Percentiles rank a stretch among this genome's conserved stretches.
Conservation (phyloP, 2,888 invertebrate species). For the Agriopis leucophaearia region DNA sequence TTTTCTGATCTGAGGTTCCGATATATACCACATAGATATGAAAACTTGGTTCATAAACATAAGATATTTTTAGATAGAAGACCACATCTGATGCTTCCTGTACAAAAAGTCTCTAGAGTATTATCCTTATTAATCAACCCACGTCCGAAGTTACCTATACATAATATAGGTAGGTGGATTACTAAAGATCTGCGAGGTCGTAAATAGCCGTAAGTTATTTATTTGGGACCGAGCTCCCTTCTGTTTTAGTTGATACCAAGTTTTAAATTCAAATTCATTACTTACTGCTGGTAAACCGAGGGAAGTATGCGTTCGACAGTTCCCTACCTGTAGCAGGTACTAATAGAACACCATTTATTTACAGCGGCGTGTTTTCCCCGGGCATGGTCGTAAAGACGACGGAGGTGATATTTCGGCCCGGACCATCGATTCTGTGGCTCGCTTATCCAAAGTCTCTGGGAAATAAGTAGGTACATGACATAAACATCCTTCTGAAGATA, state of each 20-base stretch:
- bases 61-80: slow-evolving; percentile 2
- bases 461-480: slow-evolving; percentile 36
- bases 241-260: slow-evolving; percentile 33
- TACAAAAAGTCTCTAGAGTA: slow-evolving; percentile 29
- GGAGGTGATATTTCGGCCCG: slow-evolving; percentile 42
- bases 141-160: slow-evolving; percentile 20
- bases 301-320: slow-evolving; percentile 41
- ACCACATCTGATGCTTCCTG: slow-evolving; percentile 17
- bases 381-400: slow-evolving; percentile 44
- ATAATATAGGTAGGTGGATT: slow-evolving; percentile 8
- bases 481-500: slow-evolving; percentile 43
- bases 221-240: slow-evolving; percentile 30
- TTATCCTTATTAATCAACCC: slow-evolving; percentile 36
- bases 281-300: slow-evolving; percentile 37
- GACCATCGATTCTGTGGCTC: slow-evolving; percentile 44
- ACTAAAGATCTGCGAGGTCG: slow-evolving; percentile 28
- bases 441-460: slow-evolving; percentile 41
- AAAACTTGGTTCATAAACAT: not conserved
- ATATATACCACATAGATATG: no score
- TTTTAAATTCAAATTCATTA: slow-evolving; percentile 47
- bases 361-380: slow-evolving; percentile 39
- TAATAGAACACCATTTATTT: slow-evolving; percentile 46
- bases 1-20: not conserved
- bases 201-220: slow-evolving; percentile 35
- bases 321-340: slow-evolving; percentile 36